A percentile compares a stretch with the other conserved stretches of the same genome.
These are phyloP conservation scores for Napeogenes sylphis DNA, from an alignment of 2,888 invertebrate genomes.

Conservation along the genomic window DNA sequence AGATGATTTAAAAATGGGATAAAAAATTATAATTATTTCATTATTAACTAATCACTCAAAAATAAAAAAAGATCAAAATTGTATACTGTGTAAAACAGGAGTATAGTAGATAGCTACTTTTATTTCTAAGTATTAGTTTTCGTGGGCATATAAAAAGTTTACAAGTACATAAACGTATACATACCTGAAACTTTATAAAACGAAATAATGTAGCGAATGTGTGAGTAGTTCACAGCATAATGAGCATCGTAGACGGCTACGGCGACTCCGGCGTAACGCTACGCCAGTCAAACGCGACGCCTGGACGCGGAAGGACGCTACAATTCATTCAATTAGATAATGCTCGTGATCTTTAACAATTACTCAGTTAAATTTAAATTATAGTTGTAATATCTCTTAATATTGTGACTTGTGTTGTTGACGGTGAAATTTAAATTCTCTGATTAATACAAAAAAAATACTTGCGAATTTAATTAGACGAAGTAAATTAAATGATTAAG, in stretches of 20 bases:
- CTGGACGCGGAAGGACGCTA: not conserved
- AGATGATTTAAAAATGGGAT: too few species aligned
- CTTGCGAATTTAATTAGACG: constrained; percentile 34
- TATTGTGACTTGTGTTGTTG: constrained; percentile 21
- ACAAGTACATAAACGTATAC: constrained; percentile 34
- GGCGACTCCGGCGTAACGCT: constrained; percentile 16
- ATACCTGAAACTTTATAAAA: constrained; percentile 53
- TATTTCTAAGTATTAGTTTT: too few species aligned
- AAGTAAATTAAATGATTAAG: constrained; percentile 50
- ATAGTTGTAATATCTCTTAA: constrained; percentile 15
- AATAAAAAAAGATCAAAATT: too few species aligned
- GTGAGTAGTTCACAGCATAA: constrained; percentile 40
- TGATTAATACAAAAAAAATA: constrained; percentile 13
- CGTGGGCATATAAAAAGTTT: too few species aligned
- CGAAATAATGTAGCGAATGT: constrained; percentile 57
- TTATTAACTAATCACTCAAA: too few species aligned
- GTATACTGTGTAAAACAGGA: too few species aligned
- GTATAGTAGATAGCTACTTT: too few species aligned
- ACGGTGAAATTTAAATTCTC: constrained; percentile 14
- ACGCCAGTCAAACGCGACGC: constrained; percentile 19
- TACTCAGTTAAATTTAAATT: too few species aligned
- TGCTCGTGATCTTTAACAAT: too few species aligned
- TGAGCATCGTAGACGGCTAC: constrained; percentile 48
- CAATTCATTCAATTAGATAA: too few species aligned
- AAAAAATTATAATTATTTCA: too few species aligned